Percentiles rank a stretch among this genome's conserved stretches.
These are phyloP conservation scores for Holocentrus rufus DNA, from an alignment of 2,797 vertebrate species.

Conservation along the genomic window DNA sequence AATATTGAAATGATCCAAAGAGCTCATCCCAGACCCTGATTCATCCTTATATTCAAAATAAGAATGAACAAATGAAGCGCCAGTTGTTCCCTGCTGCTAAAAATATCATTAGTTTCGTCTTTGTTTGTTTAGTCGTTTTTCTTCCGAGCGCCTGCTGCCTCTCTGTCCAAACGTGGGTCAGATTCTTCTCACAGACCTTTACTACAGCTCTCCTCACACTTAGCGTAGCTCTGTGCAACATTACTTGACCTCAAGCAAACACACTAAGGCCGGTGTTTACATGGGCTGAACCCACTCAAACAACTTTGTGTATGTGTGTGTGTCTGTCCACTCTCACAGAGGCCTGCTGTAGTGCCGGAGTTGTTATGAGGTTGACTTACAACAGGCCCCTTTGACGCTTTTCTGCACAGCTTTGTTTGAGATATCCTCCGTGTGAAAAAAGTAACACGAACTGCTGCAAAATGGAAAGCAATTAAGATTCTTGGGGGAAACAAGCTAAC, in stretches of 20 bases:
- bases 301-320: constrained; percentile 24
- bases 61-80: constrained; percentile 15
- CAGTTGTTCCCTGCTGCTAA: constrained; percentile 16
- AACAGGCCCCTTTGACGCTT: constrained; percentile 34
- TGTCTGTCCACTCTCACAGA: constrained; percentile 36
- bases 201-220: constrained; percentile 30
- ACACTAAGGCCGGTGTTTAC: constrained; percentile 43
- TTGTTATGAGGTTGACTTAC: constrained; percentile 14
- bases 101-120: constrained; percentile 22
- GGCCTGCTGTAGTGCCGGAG: constrained; percentile 36
- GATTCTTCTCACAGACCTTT: constrained; percentile 33
- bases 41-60: constrained; percentile 3
- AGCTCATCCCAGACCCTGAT: constrained; percentile 1
- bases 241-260: constrained; percentile 57
- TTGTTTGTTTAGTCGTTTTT: constrained; percentile 49
- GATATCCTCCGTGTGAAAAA: not conserved
- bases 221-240: constrained; percentile 27
- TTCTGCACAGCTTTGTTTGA: constrained; percentile 40
- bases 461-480: constrained; percentile 15
- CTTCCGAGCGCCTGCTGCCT: constrained; percentile 19
- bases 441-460: not conserved
- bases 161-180: constrained; percentile 32
- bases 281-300: constrained; percentile 37
- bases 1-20: not conserved
- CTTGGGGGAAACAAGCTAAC: not conserved